These are phyloP conservation scores for Phymatocera aterrima DNA, from an alignment of 2,888 invertebrate species.

Conservation along the genomic window DNA sequence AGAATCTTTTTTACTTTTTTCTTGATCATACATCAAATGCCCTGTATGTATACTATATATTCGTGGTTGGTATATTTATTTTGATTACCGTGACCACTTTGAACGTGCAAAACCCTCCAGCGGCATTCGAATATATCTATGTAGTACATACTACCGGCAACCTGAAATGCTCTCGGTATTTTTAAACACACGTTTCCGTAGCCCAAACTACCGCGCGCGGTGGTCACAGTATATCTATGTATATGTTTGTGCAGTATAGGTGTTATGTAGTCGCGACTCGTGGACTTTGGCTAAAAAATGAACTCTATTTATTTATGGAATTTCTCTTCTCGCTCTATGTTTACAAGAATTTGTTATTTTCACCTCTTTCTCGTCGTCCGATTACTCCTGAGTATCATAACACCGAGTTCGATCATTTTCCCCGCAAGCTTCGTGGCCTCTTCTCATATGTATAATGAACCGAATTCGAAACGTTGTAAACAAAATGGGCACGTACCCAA, in stretches of 20 bases:
- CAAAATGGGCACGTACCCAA: too few relatives aligned
- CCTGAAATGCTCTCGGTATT: background rate
- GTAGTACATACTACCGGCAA: background rate
- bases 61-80: slow-evolving; percentile 26
- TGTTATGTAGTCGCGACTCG: too few relatives aligned
- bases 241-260: background rate
- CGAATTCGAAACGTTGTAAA: too few relatives aligned
- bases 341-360: background rate
- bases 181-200: background rate
- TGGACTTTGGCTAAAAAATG: too few relatives aligned
- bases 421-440: background rate
- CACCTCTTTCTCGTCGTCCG: background rate
- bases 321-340: background rate
- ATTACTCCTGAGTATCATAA: background rate
- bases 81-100: slow-evolving; percentile 33
- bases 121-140: background rate
- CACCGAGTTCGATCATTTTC: background rate
- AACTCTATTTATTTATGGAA: background rate
- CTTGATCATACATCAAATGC: slow-evolving; percentile 11
- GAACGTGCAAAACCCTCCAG: background rate
- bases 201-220: background rate
- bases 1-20: slow-evolving; percentile 19
- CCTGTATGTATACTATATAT: background rate
- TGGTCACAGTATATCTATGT: background rate
- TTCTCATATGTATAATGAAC: too few relatives aligned